Evolutionary conservation across 2,888 invertebrate genomes (phyloP), one percentile per base, ranked within the genome.

Genomic region (Agriotes lineatus): DNA sequence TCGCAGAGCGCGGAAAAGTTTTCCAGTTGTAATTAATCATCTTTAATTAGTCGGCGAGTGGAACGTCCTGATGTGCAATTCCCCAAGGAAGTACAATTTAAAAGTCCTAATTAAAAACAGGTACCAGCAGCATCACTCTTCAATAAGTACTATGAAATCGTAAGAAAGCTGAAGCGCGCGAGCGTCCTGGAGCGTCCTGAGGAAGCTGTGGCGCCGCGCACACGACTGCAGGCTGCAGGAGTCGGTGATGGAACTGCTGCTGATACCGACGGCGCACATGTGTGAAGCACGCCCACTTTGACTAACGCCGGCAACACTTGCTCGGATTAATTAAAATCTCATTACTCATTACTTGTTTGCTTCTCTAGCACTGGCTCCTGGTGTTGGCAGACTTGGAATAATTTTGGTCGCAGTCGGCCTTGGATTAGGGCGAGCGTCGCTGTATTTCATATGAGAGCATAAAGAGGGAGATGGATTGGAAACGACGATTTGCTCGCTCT

Each of bases 281-380:
- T 61, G 61, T 61, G 61, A 61, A 61, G 45, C 44, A 61, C 61
- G 61, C 61, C 61, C 50, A 52, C 61, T 61, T 33, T 22, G 14
- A 42, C 42, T 30, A 35, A 35, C 18, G 4, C 18, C 16, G 33
- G 30, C 16, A 30, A 33, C 44, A 44, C 30, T 59, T 30, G 30
- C 18, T n/a, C 35, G 19, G 45, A 44, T 45, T 45, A 59, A 59
- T 59, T 44, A 59, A 45, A 19, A 45, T 18, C 35, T 59, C 35
- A 45, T 59, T 59, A 59, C 45, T 45, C 59, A 30, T 35, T 45
- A 10, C 33, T 35, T 59, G 45, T 59, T 59, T 59, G 45, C 20
- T 44, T 45, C 16, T 18, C 14, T 14, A 14, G 7, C 14, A 42
- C 6, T 14, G 1, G 42, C 42, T 14, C 14, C 42, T 42, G 42